These are phyloP conservation scores for Tenthredo distinguenda DNA, from an alignment of 2,888 invertebrate genomes.

Conservation along the genomic window DNA sequence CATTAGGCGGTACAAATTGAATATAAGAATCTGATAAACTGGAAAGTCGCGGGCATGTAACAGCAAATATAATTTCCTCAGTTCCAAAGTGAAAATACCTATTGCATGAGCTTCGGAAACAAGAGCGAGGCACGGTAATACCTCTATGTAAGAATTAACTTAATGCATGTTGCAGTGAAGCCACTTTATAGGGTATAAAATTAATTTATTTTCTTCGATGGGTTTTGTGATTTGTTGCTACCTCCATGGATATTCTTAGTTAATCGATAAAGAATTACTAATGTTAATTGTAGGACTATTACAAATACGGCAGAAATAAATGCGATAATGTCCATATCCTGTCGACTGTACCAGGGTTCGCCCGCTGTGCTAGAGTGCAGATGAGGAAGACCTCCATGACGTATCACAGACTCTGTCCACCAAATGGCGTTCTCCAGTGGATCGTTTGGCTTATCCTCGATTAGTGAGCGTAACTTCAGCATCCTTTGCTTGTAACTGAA, in stretches of 20 bases:
- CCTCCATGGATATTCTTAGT: not conserved
- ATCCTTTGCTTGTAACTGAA: constrained; percentile 64
- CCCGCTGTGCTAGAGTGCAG: constrained; percentile 58
- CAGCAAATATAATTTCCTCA: too few relatives aligned
- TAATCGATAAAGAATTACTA: not conserved
- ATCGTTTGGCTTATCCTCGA: constrained; percentile 58
- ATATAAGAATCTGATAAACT: too few relatives aligned
- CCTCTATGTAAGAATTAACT: too few relatives aligned
- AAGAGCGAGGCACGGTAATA: too few relatives aligned
- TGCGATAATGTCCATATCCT: constrained; percentile 61
- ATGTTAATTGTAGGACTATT: not conserved
- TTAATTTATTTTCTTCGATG: not conserved
- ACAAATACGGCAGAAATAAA: constrained; percentile 55
- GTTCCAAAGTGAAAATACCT: too few relatives aligned
- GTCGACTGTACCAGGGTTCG: constrained; percentile 59
- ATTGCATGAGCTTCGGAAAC: too few relatives aligned
- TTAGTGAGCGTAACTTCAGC: constrained; percentile 41
- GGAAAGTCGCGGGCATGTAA: too few relatives aligned
- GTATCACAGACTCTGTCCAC: constrained; percentile 68
- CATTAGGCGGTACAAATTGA: too few relatives aligned
- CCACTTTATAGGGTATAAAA: not conserved
- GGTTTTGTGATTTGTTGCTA: not conserved
- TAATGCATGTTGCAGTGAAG: too few relatives aligned
- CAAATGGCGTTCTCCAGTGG: constrained; percentile 61
- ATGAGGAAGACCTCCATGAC: constrained; percentile 62